phyloP scores from a whole-genome alignment of 2,888 invertebrate species.

The Pelosia muscerda region DNA sequence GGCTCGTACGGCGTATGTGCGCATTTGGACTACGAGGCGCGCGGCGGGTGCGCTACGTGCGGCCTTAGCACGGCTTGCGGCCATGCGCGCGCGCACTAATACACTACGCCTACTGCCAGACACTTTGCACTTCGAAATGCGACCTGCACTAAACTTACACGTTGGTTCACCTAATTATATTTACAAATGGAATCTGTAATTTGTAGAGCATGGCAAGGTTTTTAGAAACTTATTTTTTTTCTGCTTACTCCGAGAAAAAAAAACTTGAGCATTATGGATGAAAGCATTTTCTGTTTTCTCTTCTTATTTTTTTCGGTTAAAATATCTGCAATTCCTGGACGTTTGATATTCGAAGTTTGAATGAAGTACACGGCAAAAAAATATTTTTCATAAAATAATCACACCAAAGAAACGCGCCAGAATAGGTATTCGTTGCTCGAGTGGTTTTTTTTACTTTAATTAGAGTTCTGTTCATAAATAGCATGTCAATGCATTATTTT shows the following conservation, averaged over 20 bases:
- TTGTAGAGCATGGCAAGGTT: not conserved
- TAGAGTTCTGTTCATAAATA: not conserved
- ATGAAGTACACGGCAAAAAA: not conserved
- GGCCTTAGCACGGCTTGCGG: constrained; percentile 71
- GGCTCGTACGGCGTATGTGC: constrained; percentile 70
- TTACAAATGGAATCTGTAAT: not conserved
- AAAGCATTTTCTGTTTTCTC: too few relatives aligned
- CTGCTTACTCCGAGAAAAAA: not conserved
- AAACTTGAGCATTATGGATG: too few relatives aligned
- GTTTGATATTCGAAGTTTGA: not conserved
- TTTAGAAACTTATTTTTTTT: not conserved
- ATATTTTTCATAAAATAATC: too few relatives aligned
- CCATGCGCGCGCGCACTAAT: constrained; percentile 63
- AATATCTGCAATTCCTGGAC: not conserved
- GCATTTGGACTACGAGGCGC: constrained; percentile 75
- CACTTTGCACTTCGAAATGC: constrained; percentile 90
- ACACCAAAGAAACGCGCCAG: too few relatives aligned
- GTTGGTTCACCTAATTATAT: constrained; percentile 73
- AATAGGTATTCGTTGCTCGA: not conserved
- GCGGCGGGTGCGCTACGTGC: constrained; percentile 74
- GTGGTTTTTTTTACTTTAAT: too few relatives aligned
- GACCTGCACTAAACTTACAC: constrained; percentile 90
- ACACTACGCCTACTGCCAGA: constrained; percentile 82
- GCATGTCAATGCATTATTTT: too few relatives aligned
- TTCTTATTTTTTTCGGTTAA: too few relatives aligned